Evolutionary conservation across 2,113 vertebrate species (phyloP).

Genomic region (Silurus glanis): DNA sequence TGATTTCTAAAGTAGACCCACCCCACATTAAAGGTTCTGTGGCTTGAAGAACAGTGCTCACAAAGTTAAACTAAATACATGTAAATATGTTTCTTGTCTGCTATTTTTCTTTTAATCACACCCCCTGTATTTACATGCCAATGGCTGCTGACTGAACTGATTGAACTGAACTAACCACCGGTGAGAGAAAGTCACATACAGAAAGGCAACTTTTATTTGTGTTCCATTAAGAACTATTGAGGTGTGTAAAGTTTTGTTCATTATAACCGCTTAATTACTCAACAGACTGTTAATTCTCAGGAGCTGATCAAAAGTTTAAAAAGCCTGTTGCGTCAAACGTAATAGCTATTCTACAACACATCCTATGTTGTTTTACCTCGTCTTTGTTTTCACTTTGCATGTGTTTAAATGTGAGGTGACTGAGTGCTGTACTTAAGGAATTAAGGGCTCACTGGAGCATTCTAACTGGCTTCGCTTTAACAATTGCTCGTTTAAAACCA

Average conservation of each 20-base stretch:
- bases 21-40: not conserved
- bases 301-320: not conserved
- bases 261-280: not conserved
- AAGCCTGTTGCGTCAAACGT: not conserved
- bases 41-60: too few species aligned
- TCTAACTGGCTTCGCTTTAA: not conserved
- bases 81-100: not conserved
- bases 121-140: not conserved
- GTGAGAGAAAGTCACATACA: not conserved
- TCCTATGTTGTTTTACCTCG: not conserved
- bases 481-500: slow-evolving; percentile 3
- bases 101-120: not conserved
- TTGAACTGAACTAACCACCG: not conserved
- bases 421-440: not conserved
- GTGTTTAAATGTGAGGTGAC: slow-evolving; percentile 1
- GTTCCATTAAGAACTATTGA: not conserved
- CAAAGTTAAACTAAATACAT: not conserved
- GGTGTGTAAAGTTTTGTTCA: too few species aligned
- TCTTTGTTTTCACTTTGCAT: not conserved
- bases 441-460: not conserved
- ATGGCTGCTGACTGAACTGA: not conserved
- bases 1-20: not conserved
- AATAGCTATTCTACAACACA: not conserved
- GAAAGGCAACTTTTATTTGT: not conserved
- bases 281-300: not conserved